Conservation (phyloP, 2,888 invertebrate genomes). For the Erebia aethiops region DNA sequence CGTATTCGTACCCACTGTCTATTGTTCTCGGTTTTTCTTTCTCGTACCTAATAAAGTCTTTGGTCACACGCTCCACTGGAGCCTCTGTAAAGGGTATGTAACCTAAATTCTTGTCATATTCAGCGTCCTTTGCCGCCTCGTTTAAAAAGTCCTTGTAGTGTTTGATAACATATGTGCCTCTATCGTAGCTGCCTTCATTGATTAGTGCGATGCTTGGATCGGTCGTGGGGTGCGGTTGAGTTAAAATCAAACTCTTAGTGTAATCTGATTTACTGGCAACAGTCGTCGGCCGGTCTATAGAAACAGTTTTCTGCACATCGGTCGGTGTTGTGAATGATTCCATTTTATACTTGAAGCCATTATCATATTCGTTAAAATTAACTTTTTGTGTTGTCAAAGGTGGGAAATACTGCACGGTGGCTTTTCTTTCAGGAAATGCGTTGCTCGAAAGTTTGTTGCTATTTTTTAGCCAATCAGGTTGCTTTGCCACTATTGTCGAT, state of each 20-base stretch:
- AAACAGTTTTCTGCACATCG: constrained; percentile 42
- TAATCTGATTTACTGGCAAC: constrained; percentile 1
- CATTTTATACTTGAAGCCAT: constrained; percentile 54
- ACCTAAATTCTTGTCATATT: constrained; percentile 54
- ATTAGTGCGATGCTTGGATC: constrained; percentile 43
- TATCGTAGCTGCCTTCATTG: constrained; percentile 54
- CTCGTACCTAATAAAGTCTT: constrained; percentile 42
- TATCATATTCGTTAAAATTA: constrained; percentile 54
- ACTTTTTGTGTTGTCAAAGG: constrained; percentile 56
- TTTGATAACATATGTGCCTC: constrained; percentile 64
- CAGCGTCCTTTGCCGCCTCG: constrained; percentile 54
- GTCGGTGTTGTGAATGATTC: constrained; percentile 49
- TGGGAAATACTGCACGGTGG: constrained; percentile 73
- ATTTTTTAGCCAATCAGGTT: constrained; percentile 12
- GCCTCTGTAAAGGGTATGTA: constrained; percentile 48
- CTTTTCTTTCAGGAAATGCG: constrained; percentile 54
- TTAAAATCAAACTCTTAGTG: constrained; percentile 45
- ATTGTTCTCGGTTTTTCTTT: constrained; percentile 41
- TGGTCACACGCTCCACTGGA: constrained; percentile 49
- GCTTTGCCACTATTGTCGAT: constrained; percentile 14
- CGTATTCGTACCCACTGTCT: constrained; percentile 63
- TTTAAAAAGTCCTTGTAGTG: constrained; percentile 65
- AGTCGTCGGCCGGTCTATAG: constrained; percentile 12
- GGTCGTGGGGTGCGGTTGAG: constrained; percentile 45
- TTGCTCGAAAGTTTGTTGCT: constrained; percentile 44